Percentiles rank a stretch among this genome's conserved stretches.
Conservation (phyloP, 2,888 invertebrate genomes). For the Coecobrya sp. region DNA sequence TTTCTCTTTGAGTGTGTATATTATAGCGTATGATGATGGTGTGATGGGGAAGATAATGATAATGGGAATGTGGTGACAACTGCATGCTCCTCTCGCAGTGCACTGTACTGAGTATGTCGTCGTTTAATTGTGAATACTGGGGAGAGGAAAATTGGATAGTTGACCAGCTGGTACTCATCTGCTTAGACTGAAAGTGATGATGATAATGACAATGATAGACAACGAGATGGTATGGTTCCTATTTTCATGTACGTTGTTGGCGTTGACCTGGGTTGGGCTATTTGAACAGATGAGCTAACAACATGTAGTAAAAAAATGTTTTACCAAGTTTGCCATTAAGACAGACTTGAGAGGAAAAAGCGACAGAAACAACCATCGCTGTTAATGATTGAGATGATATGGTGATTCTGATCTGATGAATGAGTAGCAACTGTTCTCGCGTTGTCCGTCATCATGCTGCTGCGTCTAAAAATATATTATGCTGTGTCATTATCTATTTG, state of each 20-base stretch:
- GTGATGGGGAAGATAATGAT: neutral
- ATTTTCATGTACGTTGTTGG: neutral
- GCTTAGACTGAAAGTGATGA: constrained; percentile 46
- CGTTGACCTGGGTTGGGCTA: constrained; percentile 42
- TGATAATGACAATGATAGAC: constrained; percentile 42
- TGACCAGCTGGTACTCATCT: constrained; percentile 80
- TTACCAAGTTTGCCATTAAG: neutral
- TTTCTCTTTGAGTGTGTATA: neutral
- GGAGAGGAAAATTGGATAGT: constrained; percentile 38
- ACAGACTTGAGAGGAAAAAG: neutral
- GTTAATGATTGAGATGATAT: neutral
- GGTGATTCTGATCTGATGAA: neutral
- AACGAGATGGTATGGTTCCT: neutral
- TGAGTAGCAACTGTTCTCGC: neutral
- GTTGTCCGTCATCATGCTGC: neutral
- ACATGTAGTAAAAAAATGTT: neutral
- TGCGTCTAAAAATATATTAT: neutral
- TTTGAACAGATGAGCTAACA: neutral
- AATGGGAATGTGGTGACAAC: constrained; percentile 35
- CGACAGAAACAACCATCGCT: neutral
- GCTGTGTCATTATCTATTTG: neutral
- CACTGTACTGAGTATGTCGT: no score
- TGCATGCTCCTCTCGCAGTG: neutral
- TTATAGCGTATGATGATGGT: no score
- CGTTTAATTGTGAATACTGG: no score